Base-by-base conservation (phyloP, 2,888 invertebrate genomes). In the Emmelina monodactyla region DNA sequence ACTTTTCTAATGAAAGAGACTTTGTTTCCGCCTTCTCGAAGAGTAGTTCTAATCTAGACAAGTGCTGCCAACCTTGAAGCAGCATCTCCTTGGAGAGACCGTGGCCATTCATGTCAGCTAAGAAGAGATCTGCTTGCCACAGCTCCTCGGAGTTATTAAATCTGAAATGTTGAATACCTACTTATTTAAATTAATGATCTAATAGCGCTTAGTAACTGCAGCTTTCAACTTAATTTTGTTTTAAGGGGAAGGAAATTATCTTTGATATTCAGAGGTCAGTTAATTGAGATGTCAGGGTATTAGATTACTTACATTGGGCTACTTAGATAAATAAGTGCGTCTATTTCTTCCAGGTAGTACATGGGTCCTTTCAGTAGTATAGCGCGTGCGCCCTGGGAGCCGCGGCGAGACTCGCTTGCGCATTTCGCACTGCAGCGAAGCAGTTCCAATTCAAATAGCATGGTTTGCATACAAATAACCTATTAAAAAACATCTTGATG, bases 321-420 rank as follows among this genome's bases (percentile, higher is more conserved):
- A 58, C 94, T 94, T 1, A 95, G 81, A 56, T 92, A 95, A 37
- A 93, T 88, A 22, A 94, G 85, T 0, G 87, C 85, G 41, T 91
- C 88, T 37, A 92, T 87, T 47, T 94, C 92, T 22, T 88, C 84
- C 9, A 95, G 81, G 51, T 88, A 86, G 49, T 89, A 85, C 84
- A 95, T 92, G 51, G 94, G 93, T 2, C 95, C 95, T 50, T 92
- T 89, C 6, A 95, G 80, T 13, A 93, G 69, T 28, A 93, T 86
- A 33, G 90, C 89, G 14, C 85, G 76, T 0, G 85, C 69, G 2
- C 88, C 88, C 49, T 87, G 87, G 12, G 86, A 87, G 1, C 85
- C 85, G 2, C 85, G 76, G 1, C 86, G 68, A 1, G 70, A 47
- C 38, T 85, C 83, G 3, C 72, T 58, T 3, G 71, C 59, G 14